Conservation (phyloP, 1,140 invertebrate genomes). For the Papilio glaucus region DNA sequence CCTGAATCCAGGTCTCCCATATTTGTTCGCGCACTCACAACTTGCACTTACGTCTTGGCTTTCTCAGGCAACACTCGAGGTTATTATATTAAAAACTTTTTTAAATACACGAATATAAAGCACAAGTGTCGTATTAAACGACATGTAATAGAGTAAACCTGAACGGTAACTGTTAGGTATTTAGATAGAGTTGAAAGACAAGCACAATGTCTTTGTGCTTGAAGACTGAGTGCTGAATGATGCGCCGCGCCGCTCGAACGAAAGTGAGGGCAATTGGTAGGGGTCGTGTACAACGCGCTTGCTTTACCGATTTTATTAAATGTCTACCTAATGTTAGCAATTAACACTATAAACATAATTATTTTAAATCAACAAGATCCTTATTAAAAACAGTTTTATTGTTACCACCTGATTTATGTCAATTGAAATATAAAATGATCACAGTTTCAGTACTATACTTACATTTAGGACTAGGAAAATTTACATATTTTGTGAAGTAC, state of each 20-base stretch:
- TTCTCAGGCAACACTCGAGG: constrained; percentile 15
- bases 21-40: constrained; percentile 57
- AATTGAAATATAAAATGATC: too few relatives aligned
- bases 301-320: not conserved
- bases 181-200: not conserved
- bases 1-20: constrained; percentile 76
- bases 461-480: too few relatives aligned
- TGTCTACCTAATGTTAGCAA: not conserved
- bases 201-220: constrained; percentile 24
- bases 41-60: constrained; percentile 47
- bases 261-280: constrained; percentile 25
- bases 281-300: not conserved
- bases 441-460: too few relatives aligned
- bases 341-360: too few relatives aligned
- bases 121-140: not conserved
- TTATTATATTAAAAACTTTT: constrained; percentile 25
- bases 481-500: too few relatives aligned
- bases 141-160: not conserved
- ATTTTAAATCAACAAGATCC: too few relatives aligned
- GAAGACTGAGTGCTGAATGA: constrained; percentile 31
- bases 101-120: not conserved
- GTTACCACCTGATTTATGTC: too few relatives aligned
- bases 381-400: too few relatives aligned
- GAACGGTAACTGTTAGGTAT: not conserved
- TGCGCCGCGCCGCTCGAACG: not conserved